Percentiles rank a stretch among this genome's conserved stretches.
These are phyloP conservation scores for Pelodiscus sinensis DNA, from an alignment of 2,113 vertebrate genomes.

Conservation along the genomic window DNA sequence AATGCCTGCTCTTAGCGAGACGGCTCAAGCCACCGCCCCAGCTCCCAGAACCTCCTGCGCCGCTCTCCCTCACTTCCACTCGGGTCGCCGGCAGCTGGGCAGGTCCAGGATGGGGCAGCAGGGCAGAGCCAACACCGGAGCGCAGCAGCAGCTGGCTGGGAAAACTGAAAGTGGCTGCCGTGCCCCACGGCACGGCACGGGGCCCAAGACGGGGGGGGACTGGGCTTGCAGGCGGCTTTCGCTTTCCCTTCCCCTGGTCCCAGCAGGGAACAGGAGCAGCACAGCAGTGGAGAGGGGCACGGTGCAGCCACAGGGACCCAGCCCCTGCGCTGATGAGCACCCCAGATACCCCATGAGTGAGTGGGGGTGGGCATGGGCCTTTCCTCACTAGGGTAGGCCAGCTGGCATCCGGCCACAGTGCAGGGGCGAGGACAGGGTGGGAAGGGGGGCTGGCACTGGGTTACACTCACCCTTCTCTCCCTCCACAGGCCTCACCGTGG, in stretches of 20 bases:
- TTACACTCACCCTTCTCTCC: neutral
- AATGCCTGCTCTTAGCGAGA: neutral
- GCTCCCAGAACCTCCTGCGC: neutral
- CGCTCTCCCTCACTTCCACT: neutral
- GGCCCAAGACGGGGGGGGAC: neutral
- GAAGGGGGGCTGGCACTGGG: no score
- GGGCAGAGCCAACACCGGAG: no score
- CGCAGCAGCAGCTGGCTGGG: neutral
- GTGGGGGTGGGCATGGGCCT: neutral
- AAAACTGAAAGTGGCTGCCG: neutral
- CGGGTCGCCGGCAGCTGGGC: neutral
- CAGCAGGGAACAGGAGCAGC: neutral
- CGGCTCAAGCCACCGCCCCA: neutral
- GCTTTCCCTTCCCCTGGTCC: neutral
- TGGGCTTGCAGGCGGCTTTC: neutral
- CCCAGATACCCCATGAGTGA: neutral
- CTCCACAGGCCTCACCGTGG: neutral
- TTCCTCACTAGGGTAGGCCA: neutral
- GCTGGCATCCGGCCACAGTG: neutral
- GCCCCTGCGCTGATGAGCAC: neutral
- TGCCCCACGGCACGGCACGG: neutral
- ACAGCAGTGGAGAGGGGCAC: no score
- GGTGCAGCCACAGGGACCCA: neutral
- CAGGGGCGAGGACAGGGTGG: neutral
- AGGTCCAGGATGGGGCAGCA: neutral